phyloP scores from a whole-genome alignment of 1,140 invertebrate species.

The Orussus abietinus region DNA sequence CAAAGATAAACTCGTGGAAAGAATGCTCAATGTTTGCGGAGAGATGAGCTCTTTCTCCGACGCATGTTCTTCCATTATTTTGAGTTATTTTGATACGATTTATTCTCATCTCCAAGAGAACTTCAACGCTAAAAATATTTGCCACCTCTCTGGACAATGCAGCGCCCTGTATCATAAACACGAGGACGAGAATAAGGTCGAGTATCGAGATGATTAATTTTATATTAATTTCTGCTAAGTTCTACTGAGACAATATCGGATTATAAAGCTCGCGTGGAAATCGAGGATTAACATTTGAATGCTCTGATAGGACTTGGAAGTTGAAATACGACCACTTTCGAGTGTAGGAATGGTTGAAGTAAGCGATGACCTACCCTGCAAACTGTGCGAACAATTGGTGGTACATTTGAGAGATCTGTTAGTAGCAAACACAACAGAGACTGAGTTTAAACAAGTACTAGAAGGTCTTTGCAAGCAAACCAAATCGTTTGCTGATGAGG shows the following conservation, averaged over 20 bases:
- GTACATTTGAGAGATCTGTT: constrained; percentile 73
- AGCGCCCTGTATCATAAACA: constrained; percentile 62
- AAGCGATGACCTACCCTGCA: constrained; percentile 72
- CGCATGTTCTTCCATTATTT: constrained; percentile 68
- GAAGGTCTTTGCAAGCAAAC: constrained; percentile 78
- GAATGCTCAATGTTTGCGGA: constrained; percentile 56
- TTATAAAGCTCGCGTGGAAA: background rate
- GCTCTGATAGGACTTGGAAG: constrained; percentile 31
- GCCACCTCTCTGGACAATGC: constrained; percentile 73
- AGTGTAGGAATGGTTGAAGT: constrained; percentile 56
- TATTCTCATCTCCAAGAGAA: constrained; percentile 60
- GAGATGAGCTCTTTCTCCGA: constrained; percentile 69
- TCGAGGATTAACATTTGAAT: too few species aligned
- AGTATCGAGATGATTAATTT: constrained; percentile 21
- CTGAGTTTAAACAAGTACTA: constrained; percentile 74
- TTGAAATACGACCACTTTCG: constrained; percentile 58
- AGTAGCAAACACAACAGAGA: constrained; percentile 79
- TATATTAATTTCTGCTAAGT: constrained; percentile 4
- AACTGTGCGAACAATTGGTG: constrained; percentile 79
- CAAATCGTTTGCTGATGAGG: constrained; percentile 58
- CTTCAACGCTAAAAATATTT: constrained; percentile 64
- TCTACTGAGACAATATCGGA: background rate
- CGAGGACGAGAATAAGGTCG: constrained; percentile 53
- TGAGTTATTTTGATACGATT: constrained; percentile 69
- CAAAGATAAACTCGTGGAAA: constrained; percentile 29